These are phyloP conservation scores for Mamestra configurata DNA, from an alignment of 1,140 invertebrate genomes.

Conservation along the genomic window DNA sequence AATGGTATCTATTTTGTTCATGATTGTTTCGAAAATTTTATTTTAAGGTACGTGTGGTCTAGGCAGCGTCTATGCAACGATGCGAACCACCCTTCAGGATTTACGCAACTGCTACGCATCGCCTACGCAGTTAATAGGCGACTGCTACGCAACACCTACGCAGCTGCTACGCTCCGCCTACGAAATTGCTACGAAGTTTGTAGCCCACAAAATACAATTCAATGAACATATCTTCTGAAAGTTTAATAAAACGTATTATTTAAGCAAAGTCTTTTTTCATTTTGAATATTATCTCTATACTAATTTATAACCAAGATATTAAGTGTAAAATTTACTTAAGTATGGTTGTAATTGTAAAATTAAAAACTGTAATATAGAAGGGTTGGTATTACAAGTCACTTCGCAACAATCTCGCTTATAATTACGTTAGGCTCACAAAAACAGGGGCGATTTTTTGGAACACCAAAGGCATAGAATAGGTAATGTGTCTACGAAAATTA, in stretches of 20 bases:
- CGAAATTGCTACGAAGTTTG: too few relatives aligned
- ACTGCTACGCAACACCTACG: background rate
- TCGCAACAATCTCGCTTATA: conserved; percentile 84
- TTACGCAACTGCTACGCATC: background rate
- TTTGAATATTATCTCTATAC: background rate
- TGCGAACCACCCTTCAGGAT: background rate
- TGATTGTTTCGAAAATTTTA: too few relatives aligned
- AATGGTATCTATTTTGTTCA: too few relatives aligned
- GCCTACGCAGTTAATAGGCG: background rate
- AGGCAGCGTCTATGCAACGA: background rate
- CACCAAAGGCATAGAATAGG: conserved; percentile 57
- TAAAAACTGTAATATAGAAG: conserved; percentile 61
- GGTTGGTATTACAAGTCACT: conserved; percentile 84
- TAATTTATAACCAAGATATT: background rate
- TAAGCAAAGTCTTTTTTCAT: background rate
- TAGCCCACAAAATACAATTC: too few relatives aligned
- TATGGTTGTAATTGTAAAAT: conserved; percentile 33
- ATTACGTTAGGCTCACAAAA: conserved; percentile 83
- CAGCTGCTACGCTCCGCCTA: background rate
- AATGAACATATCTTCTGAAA: background rate
- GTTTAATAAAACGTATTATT: background rate
- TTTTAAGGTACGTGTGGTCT: too few relatives aligned
- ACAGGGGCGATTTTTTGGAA: conserved; percentile 66
- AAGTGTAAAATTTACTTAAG: background rate
- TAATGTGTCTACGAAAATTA: conserved; percentile 12